Evolutionary conservation across 2,888 invertebrate genomes (phyloP), one percentile per base, ranked within the genome.

Genomic region (Meloe dianella): DNA sequence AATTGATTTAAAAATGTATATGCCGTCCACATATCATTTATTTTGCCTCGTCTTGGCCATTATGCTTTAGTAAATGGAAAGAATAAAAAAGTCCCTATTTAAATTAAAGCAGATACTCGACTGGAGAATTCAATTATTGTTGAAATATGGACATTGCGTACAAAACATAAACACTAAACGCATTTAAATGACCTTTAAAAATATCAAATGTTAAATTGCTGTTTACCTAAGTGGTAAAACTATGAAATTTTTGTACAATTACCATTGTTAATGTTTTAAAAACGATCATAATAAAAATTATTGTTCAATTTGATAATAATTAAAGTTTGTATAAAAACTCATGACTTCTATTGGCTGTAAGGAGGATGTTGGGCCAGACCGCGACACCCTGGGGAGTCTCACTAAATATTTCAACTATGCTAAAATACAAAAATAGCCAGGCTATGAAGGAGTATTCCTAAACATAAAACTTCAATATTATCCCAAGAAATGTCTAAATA

Each of bases 341-440:
- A 27, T 27, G 32, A 63, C 60, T 63, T 63, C 63, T 32, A 32
- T 20, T 56, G 27, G 60, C 22, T 57, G 32, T 66, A 60, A 60
- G 47, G 41, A 57, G 63, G 57, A 57, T 63, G 60, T 63, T 27
- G 14, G 57, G 61, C 20, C 57, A 61, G 58, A 67, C 58, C 63
- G 67, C 47, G 58, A n/a, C 51, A 57, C 67, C 58, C 64, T 6
- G 14, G 64, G 64, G 64, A 58, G 54, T n/a, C 17, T 58, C 14
- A 38, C 24, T 66, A 66, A 66, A 66, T 66, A 66, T 66, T 65
- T 66, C 59, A 66, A 67, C 60, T 54, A 58, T 57, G 47, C 63
- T 30, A n/a, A 63, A 22, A 20, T 41, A 38, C 63, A 41, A 61
- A 65, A 61, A 61, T 65, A 61, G 57, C 41, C 54, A 27, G 6